Conservation (phyloP, 2,888 invertebrate genomes). For the Atethmia centrago region DNA sequence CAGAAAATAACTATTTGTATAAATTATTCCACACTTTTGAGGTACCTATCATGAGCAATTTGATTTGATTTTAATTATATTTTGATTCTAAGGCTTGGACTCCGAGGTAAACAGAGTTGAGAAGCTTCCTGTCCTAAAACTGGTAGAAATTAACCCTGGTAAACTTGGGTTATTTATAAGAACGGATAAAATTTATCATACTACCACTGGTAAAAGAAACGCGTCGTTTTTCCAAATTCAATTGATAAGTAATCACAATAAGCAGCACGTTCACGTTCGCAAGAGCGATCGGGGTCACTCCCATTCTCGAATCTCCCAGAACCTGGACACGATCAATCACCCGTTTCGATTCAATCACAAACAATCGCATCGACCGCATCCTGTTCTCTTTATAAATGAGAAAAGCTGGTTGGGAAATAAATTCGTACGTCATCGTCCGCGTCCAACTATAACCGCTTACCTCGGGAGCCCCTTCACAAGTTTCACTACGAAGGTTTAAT, state of each 20-base stretch:
- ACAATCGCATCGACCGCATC: constrained; percentile 68
- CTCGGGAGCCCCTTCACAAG: constrained; percentile 41
- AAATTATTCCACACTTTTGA: constrained; percentile 45
- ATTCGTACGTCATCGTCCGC: constrained; percentile 42
- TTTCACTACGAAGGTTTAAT: constrained; percentile 44
- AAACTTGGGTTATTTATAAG: neutral
- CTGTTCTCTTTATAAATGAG: constrained; percentile 61
- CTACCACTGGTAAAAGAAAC: neutral
- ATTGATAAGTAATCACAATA: constrained; percentile 45
- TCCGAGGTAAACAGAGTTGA: constrained; percentile 17
- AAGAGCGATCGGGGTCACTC: constrained; percentile 47
- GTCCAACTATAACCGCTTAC: constrained; percentile 32
- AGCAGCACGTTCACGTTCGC: constrained; percentile 30
- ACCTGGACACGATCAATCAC: constrained; percentile 63
- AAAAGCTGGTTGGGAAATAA: constrained; percentile 57
- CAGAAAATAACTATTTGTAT: constrained; percentile 41
- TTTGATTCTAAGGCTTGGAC: constrained; percentile 28
- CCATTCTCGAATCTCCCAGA: constrained; percentile 37
- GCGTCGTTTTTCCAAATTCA: constrained; percentile 17
- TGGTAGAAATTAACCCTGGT: neutral
- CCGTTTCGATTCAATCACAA: constrained; percentile 66
- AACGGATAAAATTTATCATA: neutral
- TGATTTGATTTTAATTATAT: constrained; percentile 35
- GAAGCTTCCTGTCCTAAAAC: neutral
- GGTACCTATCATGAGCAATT: constrained; percentile 58